These are phyloP conservation scores for Girardia tigrina DNA, from an alignment of 2,888 invertebrate genomes.

Conservation along the genomic window DNA sequence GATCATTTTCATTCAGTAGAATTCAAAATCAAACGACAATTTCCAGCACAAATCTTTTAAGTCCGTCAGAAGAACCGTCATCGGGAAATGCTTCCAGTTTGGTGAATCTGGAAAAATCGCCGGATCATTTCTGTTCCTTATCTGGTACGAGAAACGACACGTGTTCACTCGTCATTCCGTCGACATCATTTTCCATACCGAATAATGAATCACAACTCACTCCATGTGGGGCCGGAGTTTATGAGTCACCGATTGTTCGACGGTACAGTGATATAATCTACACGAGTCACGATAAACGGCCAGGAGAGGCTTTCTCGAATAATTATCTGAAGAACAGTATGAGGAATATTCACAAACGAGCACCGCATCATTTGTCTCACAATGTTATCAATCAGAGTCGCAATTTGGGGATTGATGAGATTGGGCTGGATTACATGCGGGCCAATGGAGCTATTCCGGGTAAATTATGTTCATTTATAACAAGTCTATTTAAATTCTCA, in stretches of 20 bases:
- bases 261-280: not conserved
- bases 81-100: not conserved
- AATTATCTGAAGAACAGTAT: not conserved
- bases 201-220: not conserved
- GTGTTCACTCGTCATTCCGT: not conserved
- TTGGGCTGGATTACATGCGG: not conserved
- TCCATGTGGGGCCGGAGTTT: not conserved
- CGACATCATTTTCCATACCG: not conserved
- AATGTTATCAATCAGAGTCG: not conserved
- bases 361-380: constrained; percentile 7
- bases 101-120: not conserved
- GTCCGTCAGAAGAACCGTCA: not conserved
- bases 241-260: not conserved
- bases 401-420: not conserved
- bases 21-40: not conserved
- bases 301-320: not conserved
- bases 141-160: not conserved
- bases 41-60: constrained; percentile 3
- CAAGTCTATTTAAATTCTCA: too few relatives aligned
- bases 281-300: not conserved
- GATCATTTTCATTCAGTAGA: constrained; percentile 7
- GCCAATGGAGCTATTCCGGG: constrained; percentile 5
- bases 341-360: constrained; percentile 5
- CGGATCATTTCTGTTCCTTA: not conserved
- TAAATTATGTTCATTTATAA: too few relatives aligned